Base-by-base conservation (phyloP, 2,797 vertebrate species). In the Centropyge bicolor region DNA sequence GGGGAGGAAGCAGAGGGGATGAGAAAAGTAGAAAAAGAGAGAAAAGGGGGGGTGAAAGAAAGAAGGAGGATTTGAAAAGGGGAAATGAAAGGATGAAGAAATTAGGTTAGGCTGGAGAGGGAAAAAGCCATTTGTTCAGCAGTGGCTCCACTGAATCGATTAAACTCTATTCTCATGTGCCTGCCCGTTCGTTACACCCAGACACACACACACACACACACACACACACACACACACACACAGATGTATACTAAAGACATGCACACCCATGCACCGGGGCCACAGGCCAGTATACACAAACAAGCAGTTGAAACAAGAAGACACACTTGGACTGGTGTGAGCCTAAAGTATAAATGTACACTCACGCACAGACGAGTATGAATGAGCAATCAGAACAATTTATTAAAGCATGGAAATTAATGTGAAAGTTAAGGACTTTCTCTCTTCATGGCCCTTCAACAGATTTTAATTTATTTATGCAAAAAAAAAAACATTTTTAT, bases 111-210 rank as follows among this genome's bases (percentile, higher is more conserved):
- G 36, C 11, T 22, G 24, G 65, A 64, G 31, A 76, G 20, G 63
- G 45, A 20, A 40, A 52, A 57, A 73, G 55, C 35, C 70, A 57
- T 84, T 84, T 86, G 74, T 87, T 86, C 52, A 70, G 66, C 22
- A 9, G 45, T 22, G 46, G 60, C 74, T 84, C 52, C 31, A 55
- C 48, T 16, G 4, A 83, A 84, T 86, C 49, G 52, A 86, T 86
- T 86, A 68, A 61, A 66, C 60, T 64, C 57, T 10, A 27, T 70
- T 70, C 46, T 69, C 12, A 31, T 63, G 67, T 59, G 61, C 24
- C 72, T 27, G 65, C 38, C 36, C 0, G 1, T 80, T 62, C n/a
- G 11, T 36, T 5, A 1, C 14, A 22, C 20, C 35, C 40, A 61
- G 36, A 62, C 46, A 64, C 72, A 36, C 70, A 35, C 22, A 59